Evolutionary conservation across 1,140 invertebrate species (phyloP), one percentile per base, ranked within the genome.

Genomic region (Tetraneura akinire): DNA sequence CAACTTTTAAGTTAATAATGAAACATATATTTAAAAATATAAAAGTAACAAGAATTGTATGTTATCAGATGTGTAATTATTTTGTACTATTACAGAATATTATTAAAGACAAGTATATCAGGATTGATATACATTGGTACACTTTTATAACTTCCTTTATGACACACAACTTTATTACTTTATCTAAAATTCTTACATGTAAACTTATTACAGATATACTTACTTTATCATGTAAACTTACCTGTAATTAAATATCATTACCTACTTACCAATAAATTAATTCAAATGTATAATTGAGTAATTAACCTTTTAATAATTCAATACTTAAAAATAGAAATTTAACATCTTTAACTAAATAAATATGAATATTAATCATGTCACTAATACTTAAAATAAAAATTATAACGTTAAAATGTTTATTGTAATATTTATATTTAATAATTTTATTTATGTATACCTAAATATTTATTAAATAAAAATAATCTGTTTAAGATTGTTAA

Each of bases 101-200:
- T 37, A n/a, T n/a, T n/a, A n/a, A n/a, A n/a, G n/a, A 37, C 32
- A 37, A 37, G 32, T 51, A 49, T 37, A n/a, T 16, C 42, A 53
- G 23, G 0, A 71, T 47, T 53, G 21, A 8, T 49, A 51, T 49
- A 51, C 45, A 73, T 32, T 49, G 68, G 23, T 73, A 49, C 18
- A 73, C 70, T 51, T 51, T 32, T 62, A 13, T n/a, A 53, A 53
- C 70, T 37, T 51, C 45, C 70, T 73, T 37, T 9, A 64, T 18
- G 62, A 32, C 10, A 37, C 37, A 62, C 60, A 62, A 62, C 32
- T 64, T 64, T 64, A 37, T 21, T 9, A n/a, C 62, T 37, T 64
- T 37, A 64, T 37, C 32, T 9, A 64, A 37, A n/a, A 32, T 64
- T 64, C n/a, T n/a, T n/a, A n/a, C n/a, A n/a, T n/a, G n/a, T n/a